These are phyloP conservation scores for Cerastis rubricosa DNA, from an alignment of 2,888 invertebrate genomes.

Conservation along the genomic window DNA sequence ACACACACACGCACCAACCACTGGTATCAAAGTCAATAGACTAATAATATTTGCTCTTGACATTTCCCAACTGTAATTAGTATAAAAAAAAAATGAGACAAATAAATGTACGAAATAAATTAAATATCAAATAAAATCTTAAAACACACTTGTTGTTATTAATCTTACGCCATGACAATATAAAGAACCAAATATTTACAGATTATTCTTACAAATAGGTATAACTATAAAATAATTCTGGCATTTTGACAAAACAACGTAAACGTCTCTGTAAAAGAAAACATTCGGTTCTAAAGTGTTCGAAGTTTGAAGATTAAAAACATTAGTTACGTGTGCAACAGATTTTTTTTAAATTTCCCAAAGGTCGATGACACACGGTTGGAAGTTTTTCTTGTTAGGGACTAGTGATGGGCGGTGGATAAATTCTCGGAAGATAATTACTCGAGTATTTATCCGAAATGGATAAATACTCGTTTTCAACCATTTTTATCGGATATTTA, in stretches of 20 bases:
- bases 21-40: conserved; percentile 12
- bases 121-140: conserved; percentile 56
- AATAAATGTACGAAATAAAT: conserved; percentile 54
- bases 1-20: too few species aligned
- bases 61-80: conserved; percentile 7
- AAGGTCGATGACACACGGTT: conserved; percentile 59
- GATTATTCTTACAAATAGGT: conserved; percentile 25
- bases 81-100: conserved; percentile 22
- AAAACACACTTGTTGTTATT: conserved; percentile 40
- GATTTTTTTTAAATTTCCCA: conserved; percentile 40
- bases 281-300: conserved; percentile 47
- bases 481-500: too few species aligned
- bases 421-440: too few species aligned
- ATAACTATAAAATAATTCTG: conserved; percentile 52
- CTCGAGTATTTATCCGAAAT: too few species aligned
- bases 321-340: conserved; percentile 74
- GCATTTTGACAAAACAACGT: conserved; percentile 57
- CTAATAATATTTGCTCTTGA: conserved; percentile 7
- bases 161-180: conserved; percentile 51
- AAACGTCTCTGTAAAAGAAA: conserved; percentile 38
- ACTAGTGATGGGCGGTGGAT: too few species aligned
- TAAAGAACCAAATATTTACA: conserved; percentile 48
- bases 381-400: conserved; percentile 39
- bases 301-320: conserved; percentile 54
- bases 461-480: too few species aligned